Evolutionary conservation across 1,140 invertebrate genomes (phyloP).

Genomic region (Drosophila obscura): DNA sequence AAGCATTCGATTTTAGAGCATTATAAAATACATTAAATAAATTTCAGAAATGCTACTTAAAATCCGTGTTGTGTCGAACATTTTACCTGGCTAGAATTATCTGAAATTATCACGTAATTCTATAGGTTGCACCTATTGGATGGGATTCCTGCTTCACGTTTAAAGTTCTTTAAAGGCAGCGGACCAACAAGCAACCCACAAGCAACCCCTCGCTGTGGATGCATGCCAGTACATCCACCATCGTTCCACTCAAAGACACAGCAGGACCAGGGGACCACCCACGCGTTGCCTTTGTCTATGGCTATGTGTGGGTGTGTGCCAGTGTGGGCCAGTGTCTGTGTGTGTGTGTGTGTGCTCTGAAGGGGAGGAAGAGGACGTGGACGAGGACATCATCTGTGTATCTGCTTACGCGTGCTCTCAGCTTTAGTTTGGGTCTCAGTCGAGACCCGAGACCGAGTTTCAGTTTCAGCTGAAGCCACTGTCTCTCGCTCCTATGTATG

Average conservation of each 20-base stretch:
- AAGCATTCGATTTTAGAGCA: constrained; percentile 65
- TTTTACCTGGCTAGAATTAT: constrained; percentile 21
- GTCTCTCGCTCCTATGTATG: constrained; percentile 35
- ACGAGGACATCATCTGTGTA: constrained; percentile 57
- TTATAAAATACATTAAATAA: constrained; percentile 61
- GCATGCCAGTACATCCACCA: constrained; percentile 49
- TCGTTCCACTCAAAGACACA: not conserved
- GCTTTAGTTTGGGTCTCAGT: constrained; percentile 35
- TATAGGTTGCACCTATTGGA: constrained; percentile 40
- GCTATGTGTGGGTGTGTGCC: constrained; percentile 14
- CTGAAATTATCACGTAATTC: constrained; percentile 27
- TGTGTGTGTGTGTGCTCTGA: constrained; percentile 23
- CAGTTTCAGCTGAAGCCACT: constrained; percentile 32
- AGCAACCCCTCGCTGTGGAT: constrained; percentile 23
- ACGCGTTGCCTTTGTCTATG: constrained; percentile 42
- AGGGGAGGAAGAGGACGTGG: not conserved
- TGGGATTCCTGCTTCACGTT: constrained; percentile 49
- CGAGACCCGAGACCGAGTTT: constrained; percentile 17
- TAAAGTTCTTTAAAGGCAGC: constrained; percentile 49
- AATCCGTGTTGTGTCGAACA: constrained; percentile 6
- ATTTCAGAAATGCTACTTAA: constrained; percentile 51
- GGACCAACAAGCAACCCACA: constrained; percentile 11
- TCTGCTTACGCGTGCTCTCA: constrained; percentile 64
- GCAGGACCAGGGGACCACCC: constrained; percentile 42
- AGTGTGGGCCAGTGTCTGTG: constrained; percentile 9